Evolutionary conservation across 2,888 invertebrate genomes (phyloP), one percentile per base, ranked within the genome.

Genomic region (Lymantria monacha): DNA sequence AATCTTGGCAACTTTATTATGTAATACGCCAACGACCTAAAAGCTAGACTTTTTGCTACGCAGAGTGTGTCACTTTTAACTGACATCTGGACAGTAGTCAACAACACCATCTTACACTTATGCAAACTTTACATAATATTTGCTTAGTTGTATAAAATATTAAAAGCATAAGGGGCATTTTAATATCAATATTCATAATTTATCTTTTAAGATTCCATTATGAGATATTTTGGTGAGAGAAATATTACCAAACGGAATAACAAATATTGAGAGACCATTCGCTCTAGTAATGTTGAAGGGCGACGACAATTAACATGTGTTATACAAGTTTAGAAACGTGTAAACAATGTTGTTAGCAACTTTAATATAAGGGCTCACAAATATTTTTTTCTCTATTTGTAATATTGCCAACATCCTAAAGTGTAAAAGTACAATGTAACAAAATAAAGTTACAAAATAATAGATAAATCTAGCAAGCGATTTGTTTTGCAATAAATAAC

Each of bases 271-370:
- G 72, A 66, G 65, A 53, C 49, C 54, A 60, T 54, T 56, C 22
- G 22, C 22, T 22, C 49, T 61, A 69, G 72, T 75, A 72, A 71
- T 69, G 67, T 67, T 74, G 73, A 78, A 79, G 76, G 77, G 76
- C 74, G 64, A 57, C 68, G 63, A 67, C 66, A 73, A 70, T 81
- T 81, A 83, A 76, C 72, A 65, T 65, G 55, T 59, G 66, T 83
- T 80, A 79, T 72, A 69, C 70, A 77, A 83, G 55, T 48, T 61
- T 59, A 55, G 47, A 57, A 57, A 65, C 56, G 59, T 67, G 79
- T 72, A 79, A 80, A 84, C 79, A 81, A 70, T 79, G 74, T 73
- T 61, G 67, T 82, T 81, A 79, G 76, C 72, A 71, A 63, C 13
- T 41, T 56, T 61, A 69, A 70, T 71, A 50, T 55, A 76, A 76